Conservation (phyloP, 2,113 vertebrate species). For the Steatornis caripensis region DNA sequence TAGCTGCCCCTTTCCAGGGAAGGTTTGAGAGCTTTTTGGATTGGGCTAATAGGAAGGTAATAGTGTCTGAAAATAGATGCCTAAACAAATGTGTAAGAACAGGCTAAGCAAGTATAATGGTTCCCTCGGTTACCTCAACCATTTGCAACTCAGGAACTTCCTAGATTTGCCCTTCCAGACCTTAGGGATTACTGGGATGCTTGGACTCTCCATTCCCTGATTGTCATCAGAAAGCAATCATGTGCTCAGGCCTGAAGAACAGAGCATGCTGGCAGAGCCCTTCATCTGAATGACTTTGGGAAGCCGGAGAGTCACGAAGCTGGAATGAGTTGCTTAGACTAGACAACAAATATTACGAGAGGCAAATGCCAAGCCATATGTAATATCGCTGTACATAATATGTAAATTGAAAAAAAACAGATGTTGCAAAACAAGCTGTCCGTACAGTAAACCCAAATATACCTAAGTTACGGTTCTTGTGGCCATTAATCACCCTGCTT, state of each 20-base stretch:
- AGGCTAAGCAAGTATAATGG: background rate
- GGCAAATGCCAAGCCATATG: background rate
- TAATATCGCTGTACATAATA: background rate
- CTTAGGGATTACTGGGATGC: background rate
- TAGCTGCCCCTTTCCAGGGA: background rate
- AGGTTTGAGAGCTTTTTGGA: background rate
- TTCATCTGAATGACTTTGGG: background rate
- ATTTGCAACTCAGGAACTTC: background rate
- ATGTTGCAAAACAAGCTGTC: background rate
- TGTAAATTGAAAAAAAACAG: background rate
- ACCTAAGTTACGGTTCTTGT: background rate
- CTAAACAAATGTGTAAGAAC: background rate
- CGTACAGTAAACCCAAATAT: background rate
- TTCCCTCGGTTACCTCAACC: background rate
- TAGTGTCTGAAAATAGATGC: background rate
- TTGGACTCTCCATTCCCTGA: background rate
- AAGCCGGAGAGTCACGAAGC: background rate
- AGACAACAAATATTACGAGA: background rate
- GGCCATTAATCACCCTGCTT: background rate
- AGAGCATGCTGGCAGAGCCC: background rate
- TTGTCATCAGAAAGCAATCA: accelerated
- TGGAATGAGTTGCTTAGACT: background rate
- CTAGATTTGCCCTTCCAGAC: background rate
- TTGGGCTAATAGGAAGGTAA: background rate
- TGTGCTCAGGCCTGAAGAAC: background rate